These are phyloP conservation scores for Siniperca undulata DNA, from an alignment of 2,797 vertebrate species.

Conservation along the genomic window DNA sequence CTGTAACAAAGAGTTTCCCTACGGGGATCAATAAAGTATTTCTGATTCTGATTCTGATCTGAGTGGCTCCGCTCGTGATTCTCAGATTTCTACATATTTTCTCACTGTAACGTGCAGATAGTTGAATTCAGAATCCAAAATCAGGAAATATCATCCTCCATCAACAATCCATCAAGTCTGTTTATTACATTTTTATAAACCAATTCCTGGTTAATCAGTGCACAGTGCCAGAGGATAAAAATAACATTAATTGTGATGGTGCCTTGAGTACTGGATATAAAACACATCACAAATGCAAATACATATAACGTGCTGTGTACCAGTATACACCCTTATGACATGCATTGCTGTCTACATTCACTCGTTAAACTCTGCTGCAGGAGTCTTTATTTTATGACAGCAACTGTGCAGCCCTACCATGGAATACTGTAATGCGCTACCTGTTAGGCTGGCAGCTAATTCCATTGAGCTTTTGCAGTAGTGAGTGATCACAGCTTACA, in stretches of 20 bases:
- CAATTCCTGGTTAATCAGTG: background rate
- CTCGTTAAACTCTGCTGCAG: background rate
- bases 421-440: background rate
- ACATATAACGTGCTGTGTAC: background rate
- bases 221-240: background rate
- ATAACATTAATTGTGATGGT: background rate
- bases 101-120: background rate
- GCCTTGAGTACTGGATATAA: slow-evolving; percentile 6
- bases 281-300: background rate
- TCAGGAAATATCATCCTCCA: background rate
- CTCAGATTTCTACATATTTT: background rate
- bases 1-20: too few relatives aligned
- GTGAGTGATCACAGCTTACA: slow-evolving; percentile 50
- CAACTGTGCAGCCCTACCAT: background rate
- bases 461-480: slow-evolving; percentile 24
- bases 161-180: background rate
- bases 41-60: too few relatives aligned
- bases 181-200: background rate
- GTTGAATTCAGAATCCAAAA: background rate
- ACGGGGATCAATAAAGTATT: too few relatives aligned
- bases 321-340: background rate
- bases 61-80: background rate
- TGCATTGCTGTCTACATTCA: background rate
- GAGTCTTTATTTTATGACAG: background rate
- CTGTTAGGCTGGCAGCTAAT: slow-evolving; percentile 15